These are phyloP conservation scores for Plebejus anna DNA, from an alignment of 2,888 invertebrate genomes.

Conservation along the genomic window DNA sequence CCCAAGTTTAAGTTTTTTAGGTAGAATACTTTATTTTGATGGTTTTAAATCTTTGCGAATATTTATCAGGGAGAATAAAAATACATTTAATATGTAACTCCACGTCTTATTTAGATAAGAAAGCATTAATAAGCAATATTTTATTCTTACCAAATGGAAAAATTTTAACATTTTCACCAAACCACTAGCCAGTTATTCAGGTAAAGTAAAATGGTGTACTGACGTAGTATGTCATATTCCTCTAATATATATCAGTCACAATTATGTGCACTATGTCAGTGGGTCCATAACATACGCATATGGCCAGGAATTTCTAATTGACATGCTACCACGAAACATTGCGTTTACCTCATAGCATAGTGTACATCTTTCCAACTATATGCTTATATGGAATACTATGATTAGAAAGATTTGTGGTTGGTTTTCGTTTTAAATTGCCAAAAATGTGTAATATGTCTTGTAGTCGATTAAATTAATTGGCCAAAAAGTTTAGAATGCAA, in stretches of 20 bases:
- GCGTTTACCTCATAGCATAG: not conserved
- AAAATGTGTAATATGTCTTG: not conserved
- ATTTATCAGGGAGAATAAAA: too few species aligned
- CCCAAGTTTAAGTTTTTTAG: not conserved
- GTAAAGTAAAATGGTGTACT: not conserved
- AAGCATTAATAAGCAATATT: not conserved
- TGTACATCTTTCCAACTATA: constrained; percentile 20
- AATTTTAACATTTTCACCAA: not conserved
- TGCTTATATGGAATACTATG: not conserved
- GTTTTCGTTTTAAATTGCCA: not conserved
- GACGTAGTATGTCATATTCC: constrained; percentile 1
- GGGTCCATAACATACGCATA: constrained; percentile 8
- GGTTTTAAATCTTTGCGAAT: too few species aligned
- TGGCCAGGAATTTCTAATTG: constrained; percentile 8
- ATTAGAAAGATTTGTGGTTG: not conserved
- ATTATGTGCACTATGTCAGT: constrained; percentile 22
- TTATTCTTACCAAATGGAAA: constrained; percentile 21
- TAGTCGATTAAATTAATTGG: not conserved
- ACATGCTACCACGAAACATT: not conserved
- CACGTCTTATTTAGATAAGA: not conserved
- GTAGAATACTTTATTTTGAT: not conserved
- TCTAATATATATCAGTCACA: constrained; percentile 22
- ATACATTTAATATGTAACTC: too few species aligned
- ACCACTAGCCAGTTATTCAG: not conserved
- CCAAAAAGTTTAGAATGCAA: too few species aligned